A percentile compares a stretch with the other conserved stretches of the same genome.
phyloP scores from a whole-genome alignment of 1,140 invertebrate genomes.

The Drosophila burlai region DNA sequence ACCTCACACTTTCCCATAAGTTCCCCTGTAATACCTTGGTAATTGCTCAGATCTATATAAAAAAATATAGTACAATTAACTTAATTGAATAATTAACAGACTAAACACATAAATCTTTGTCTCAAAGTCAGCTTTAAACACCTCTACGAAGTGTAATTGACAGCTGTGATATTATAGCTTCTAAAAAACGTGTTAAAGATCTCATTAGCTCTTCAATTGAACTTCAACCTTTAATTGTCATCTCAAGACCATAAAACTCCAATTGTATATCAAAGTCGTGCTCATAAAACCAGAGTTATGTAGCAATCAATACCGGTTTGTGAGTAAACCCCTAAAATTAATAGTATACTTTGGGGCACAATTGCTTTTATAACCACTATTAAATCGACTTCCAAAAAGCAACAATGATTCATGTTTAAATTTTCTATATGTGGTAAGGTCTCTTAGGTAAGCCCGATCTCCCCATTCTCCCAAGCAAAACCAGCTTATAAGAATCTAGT shows the following conservation, averaged over 20 bases:
- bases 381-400: neutral
- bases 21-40: neutral
- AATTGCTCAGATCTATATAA: neutral
- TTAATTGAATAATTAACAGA: conserved; percentile 4
- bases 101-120: conserved; percentile 3
- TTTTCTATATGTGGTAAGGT: conserved; percentile 2
- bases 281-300: neutral
- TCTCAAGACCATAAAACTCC: conserved; percentile 3
- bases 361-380: neutral
- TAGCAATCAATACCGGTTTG: neutral
- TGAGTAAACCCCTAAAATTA: too few relatives aligned
- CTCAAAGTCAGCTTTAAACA: neutral
- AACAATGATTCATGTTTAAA: conserved; percentile 1
- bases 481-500: conserved; percentile 28
- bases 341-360: conserved; percentile 34
- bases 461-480: conserved; percentile 1
- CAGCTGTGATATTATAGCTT: conserved; percentile 6
- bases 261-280: conserved; percentile 14
- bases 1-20: neutral
- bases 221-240: conserved; percentile 32
- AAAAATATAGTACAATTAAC: neutral
- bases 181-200: conserved; percentile 14
- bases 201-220: conserved; percentile 17
- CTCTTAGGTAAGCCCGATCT: neutral
- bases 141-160: conserved; percentile 1